These are phyloP conservation scores for Mythimna albipuncta DNA, from an alignment of 2,888 invertebrate species.

Conservation along the genomic window DNA sequence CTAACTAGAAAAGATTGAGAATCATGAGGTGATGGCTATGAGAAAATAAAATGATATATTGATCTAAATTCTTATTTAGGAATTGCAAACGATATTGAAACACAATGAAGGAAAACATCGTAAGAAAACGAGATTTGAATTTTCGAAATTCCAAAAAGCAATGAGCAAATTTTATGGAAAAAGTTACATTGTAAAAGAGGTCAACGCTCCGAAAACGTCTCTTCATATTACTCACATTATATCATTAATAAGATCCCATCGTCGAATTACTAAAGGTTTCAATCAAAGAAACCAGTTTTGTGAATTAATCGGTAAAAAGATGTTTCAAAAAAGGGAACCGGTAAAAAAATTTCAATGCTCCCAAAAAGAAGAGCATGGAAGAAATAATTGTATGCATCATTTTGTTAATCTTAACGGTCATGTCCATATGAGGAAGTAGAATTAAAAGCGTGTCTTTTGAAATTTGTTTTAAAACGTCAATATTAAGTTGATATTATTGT, in stretches of 20 bases:
- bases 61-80: not conserved
- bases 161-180: not conserved
- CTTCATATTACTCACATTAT: not conserved
- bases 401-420: conserved; percentile 13
- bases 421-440: not conserved
- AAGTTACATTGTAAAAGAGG: conserved; percentile 12
- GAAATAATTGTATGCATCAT: conserved; percentile 23
- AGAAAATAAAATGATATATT: not conserved
- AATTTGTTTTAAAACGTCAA: no score
- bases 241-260: conserved; percentile 15
- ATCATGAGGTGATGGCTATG: no score
- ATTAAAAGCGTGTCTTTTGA: conserved; percentile 1
- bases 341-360: conserved; percentile 11
- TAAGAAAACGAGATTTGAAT: not conserved
- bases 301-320: not conserved
- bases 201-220: conserved; percentile 6
- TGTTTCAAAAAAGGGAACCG: conserved; percentile 5
- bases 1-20: no score
- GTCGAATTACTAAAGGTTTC: conserved; percentile 25
- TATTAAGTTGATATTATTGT: no score
- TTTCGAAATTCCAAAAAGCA: not conserved
- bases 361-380: not conserved
- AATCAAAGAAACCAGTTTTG: conserved; percentile 42
- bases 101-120: not conserved
- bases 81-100: not conserved